Base-by-base conservation (phyloP, 2,797 vertebrate species). In the Oryzias sinensis region DNA sequence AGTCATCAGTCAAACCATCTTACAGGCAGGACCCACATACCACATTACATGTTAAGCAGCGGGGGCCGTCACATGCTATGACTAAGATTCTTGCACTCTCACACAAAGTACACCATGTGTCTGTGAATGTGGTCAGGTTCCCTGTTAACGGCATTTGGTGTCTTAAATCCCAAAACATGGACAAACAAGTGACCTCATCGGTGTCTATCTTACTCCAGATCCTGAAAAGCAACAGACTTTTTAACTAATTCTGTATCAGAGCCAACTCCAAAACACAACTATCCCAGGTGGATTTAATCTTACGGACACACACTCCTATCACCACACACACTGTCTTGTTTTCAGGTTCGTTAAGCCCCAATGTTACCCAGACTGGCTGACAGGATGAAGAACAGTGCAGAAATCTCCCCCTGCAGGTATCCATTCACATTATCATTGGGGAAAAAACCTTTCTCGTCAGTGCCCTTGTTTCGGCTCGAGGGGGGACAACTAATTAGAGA, bases 291-390 rank as follows among this genome's bases (percentile, higher is more conserved):
- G 44, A 60, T 70, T 67, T 69, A 48, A 75, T 76, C 63, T 70
- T 63, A 71, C 66, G 70, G 58, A 68, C 57, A 58, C 45, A 46
- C 52, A 58, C 20, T 16, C 64, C 54, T 41, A 65, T 80, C 65
- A 74, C 82, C 82, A 79, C 83, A 88, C 82, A 86, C 85, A 88
- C 89, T 82, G 85, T 91, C 92, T 93, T 92, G 90, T 93, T 95
- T 94, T 95, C 93, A 95, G 95, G 92, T 95, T 95, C 94, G 96
- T 96, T 97, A 97, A 96, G 93, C 93, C 92, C 87, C 92, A 93
- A 93, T 93, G 92, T 89, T 93, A 93, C 89, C 89, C 92, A 90
- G 93, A 92, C 90, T 93, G 93, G 93, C 92, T 97, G 95, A 95
- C 94, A 95, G 88, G 89, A 91, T 92, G 95, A 95, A 93, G 93